Conservation (phyloP, 2,797 vertebrate genomes). For the Sebastolobus altivelis region DNA sequence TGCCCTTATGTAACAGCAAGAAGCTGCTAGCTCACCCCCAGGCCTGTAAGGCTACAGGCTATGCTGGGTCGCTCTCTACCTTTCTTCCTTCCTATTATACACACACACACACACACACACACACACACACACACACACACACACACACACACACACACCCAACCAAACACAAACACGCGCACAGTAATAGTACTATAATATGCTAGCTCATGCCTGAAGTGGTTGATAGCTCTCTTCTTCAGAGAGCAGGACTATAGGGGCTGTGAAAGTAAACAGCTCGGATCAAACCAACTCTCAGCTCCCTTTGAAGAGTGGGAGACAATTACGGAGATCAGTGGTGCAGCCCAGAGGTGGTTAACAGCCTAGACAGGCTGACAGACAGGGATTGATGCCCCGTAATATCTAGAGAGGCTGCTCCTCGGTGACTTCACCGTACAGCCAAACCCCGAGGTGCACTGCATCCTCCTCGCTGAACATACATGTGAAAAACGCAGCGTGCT, state of each 20-base stretch:
- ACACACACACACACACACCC: constrained; percentile 30
- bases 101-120: constrained; percentile 6
- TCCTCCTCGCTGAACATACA: constrained; percentile 37
- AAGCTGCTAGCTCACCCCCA: constrained; percentile 63
- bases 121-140: constrained; percentile 13
- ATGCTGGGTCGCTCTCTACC: constrained; percentile 35
- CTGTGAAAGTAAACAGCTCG: constrained; percentile 81
- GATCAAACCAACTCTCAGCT: constrained; percentile 82
- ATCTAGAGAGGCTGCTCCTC: constrained; percentile 61
- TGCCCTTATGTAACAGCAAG: constrained; percentile 61
- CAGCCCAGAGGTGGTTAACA: constrained; percentile 82
- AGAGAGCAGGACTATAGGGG: constrained; percentile 74
- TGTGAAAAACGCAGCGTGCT: constrained; percentile 25
- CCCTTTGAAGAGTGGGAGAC: constrained; percentile 81
- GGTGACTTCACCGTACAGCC: constrained; percentile 39
- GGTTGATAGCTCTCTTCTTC: constrained; percentile 79
- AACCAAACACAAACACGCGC: constrained; percentile 37
- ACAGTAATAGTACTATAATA: constrained; percentile 71
- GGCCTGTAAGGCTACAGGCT: constrained; percentile 60
- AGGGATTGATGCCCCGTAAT: constrained; percentile 74
- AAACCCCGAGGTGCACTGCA: constrained; percentile 5
- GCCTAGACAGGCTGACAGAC: constrained; percentile 78
- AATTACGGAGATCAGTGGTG: constrained; percentile 83
- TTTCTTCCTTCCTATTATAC: constrained; percentile 13
- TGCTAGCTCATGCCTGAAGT: constrained; percentile 81